These are phyloP conservation scores for Siniperca undulata DNA, from an alignment of 2,797 vertebrate genomes.

Conservation along the genomic window DNA sequence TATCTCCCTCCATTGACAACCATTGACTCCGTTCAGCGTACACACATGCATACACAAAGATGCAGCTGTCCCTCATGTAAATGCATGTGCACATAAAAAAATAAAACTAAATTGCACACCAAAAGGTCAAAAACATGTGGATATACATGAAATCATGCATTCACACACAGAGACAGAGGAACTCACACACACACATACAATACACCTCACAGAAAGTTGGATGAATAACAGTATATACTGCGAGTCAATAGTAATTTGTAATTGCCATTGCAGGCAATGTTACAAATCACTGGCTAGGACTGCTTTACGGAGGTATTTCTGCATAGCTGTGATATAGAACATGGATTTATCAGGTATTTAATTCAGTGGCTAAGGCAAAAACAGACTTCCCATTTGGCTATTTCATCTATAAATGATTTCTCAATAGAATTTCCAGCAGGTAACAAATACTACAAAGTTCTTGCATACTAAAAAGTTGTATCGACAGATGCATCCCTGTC, in stretches of 20 bases:
- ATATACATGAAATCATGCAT: neutral
- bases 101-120: neutral
- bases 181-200: constrained; percentile 11
- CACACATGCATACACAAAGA: constrained; percentile 23
- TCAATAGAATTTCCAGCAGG: neutral
- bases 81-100: constrained; percentile 15
- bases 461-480: neutral
- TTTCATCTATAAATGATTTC: constrained; percentile 11
- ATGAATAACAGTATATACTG: constrained; percentile 17
- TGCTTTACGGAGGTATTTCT: constrained; percentile 42
- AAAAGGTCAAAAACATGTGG: constrained; percentile 24
- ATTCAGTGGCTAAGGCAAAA: constrained; percentile 16
- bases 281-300: constrained; percentile 42
- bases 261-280: constrained; percentile 24
- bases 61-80: constrained; percentile 14
- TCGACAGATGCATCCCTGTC: neutral
- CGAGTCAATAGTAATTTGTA: constrained; percentile 38
- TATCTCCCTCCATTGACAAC: constrained; percentile 37
- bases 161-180: neutral
- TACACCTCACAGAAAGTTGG: constrained; percentile 10
- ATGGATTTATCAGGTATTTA: constrained; percentile 26
- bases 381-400: constrained; percentile 2
- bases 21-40: constrained; percentile 21
- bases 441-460: constrained; percentile 4
- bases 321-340: constrained; percentile 17